Evolutionary conservation across 2,888 invertebrate species (phyloP), one percentile per base, ranked within the genome.

Genomic region (Pseudococcus viburni): DNA sequence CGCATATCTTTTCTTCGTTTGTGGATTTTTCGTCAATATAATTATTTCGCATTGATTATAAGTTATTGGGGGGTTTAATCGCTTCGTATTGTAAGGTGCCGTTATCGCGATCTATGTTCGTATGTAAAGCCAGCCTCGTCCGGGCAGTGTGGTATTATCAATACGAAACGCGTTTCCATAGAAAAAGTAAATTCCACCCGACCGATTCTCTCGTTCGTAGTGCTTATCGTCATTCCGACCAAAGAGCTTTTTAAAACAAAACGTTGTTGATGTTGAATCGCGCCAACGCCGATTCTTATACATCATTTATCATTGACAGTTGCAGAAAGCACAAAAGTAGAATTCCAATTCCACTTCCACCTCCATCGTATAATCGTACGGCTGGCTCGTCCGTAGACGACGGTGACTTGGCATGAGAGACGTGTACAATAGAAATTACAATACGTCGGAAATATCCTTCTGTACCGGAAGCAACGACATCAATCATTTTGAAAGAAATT

Each of bases 281-380:
- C 51, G 51, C 51, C 51, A 51, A 17, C 26, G 51, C 51, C 17
- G 51, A 51, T 51, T 51, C 15, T 51, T 51, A 51, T 51, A 51
- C 51, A 39, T 77, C 77, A 77, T 77, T 77, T 77, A 77, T 77
- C 77, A 77, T 77, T 77, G 77, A 77, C 77, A 77, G 26, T 77
- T 77, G 77, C 77, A 77, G 77, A 51, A 51, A 33, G 26, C 26
- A 51, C 77, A 17, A 0, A 1, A 17, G 51, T 51, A 8, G 15
- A 51, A 46, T 33, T 51, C 1, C 51, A 51, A 46, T 33, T 51
- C 1, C 51, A 17, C 46, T 46, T 15, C 17, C 51, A 17, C 12
- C 12, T 12, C 51, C 15, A 12, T 51, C 51, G 51, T 51, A 12
- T 12, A 7, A 11, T 51, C 17, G 12, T 51, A 77, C 33, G 33